phyloP scores from a whole-genome alignment of 2,797 vertebrate genomes.

The Pitangus sulphuratus region DNA sequence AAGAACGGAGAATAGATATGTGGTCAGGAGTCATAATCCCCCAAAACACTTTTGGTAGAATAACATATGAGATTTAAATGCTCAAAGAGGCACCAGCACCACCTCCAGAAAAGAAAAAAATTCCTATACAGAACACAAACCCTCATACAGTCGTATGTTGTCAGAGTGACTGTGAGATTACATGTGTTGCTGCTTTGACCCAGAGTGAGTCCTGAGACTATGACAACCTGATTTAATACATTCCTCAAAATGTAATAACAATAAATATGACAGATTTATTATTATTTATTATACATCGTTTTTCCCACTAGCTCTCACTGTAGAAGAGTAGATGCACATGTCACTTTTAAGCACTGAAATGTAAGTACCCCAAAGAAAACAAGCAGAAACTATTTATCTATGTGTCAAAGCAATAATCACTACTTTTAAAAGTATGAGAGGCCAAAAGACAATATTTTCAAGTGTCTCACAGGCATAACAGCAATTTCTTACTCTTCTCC shows the following conservation, averaged over 20 bases:
- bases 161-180: not conserved
- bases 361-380: not conserved
- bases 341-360: not conserved
- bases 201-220: not conserved
- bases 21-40: not conserved
- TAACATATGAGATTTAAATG: not conserved
- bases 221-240: not conserved
- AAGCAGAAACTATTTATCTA: not conserved
- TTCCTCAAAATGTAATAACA: slow-evolving; percentile 6
- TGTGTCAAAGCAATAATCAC: not conserved
- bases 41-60: not conserved
- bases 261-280: not conserved
- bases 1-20: not conserved
- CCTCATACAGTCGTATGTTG: not conserved
- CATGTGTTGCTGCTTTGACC: not conserved
- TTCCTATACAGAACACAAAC: not conserved
- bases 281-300: not conserved
- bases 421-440: not conserved
- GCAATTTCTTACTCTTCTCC: not conserved
- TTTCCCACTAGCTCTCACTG: not conserved
- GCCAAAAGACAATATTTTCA: not conserved
- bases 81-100: not conserved
- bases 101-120: slow-evolving; percentile 14
- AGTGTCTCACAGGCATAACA: not conserved
- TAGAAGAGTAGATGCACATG: not conserved